These are phyloP conservation scores for Oryzias sinensis DNA, from an alignment of 2,797 vertebrate species.

Conservation along the genomic window DNA sequence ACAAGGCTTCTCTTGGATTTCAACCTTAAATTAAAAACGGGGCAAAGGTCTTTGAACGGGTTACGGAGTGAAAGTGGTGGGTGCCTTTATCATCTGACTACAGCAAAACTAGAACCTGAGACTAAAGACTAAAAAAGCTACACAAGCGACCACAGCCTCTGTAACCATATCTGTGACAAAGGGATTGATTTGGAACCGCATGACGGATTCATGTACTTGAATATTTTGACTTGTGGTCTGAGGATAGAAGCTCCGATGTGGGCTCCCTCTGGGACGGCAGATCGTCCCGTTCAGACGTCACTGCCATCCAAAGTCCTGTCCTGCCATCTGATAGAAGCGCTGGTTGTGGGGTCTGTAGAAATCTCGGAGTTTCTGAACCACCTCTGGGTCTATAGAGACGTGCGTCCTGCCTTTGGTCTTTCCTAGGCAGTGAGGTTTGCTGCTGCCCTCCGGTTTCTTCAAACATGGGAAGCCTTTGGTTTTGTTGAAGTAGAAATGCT, in stretches of 20 bases:
- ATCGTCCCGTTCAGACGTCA: slow-evolving; percentile 48
- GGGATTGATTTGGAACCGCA: slow-evolving; percentile 4
- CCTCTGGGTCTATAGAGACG: slow-evolving; percentile 69
- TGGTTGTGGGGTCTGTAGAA: slow-evolving; percentile 82
- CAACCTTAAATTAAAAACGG: too few species aligned
- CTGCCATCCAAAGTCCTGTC: slow-evolving; percentile 83
- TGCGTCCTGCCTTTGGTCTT: slow-evolving; percentile 82
- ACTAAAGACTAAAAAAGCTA: slow-evolving; percentile 41
- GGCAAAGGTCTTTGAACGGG: slow-evolving; percentile 4
- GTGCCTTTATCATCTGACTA: slow-evolving; percentile 17
- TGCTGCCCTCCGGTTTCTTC: slow-evolving; percentile 83
- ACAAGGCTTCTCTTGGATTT: too few species aligned
- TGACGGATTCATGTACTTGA: slow-evolving; percentile 21
- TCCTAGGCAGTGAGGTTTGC: slow-evolving; percentile 82
- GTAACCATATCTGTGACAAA: slow-evolving; percentile 20
- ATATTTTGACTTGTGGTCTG: slow-evolving; percentile 20
- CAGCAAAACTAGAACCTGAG: slow-evolving; percentile 27
- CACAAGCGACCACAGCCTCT: slow-evolving; percentile 15
- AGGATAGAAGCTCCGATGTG: slow-evolving; percentile 14
- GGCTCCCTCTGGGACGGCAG: slow-evolving; percentile 6
- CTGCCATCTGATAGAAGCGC: slow-evolving; percentile 81
- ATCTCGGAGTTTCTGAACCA: slow-evolving; percentile 76
- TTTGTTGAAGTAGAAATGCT: slow-evolving; percentile 86
- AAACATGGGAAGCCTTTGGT: slow-evolving; percentile 85
- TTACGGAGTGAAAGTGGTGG: slow-evolving; percentile 15